A percentile compares a stretch with the other conserved stretches of the same genome.
Evolutionary conservation across 2,888 invertebrate genomes (phyloP).

Genomic region (Gari tellinella): DNA sequence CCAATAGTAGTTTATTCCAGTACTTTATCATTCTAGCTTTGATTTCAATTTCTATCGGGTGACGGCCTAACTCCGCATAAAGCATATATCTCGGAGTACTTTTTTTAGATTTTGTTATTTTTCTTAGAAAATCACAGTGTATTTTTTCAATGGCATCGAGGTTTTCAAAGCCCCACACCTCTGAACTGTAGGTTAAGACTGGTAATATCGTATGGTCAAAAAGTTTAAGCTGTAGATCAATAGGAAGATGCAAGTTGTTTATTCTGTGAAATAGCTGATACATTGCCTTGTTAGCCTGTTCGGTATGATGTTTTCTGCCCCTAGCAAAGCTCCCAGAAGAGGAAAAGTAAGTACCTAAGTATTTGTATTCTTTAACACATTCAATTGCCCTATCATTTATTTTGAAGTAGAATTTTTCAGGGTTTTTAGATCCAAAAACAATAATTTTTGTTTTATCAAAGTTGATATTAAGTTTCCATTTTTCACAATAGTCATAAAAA

Average conservation of each 20-base stretch:
- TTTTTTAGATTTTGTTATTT: too few species aligned
- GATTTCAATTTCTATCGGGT: too few species aligned
- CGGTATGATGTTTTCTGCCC: slow-evolving; percentile 24
- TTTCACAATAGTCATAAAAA: slow-evolving; percentile 36
- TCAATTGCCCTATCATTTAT: too few species aligned
- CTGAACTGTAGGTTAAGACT: slow-evolving; percentile 16
- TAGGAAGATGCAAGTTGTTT: too few species aligned
- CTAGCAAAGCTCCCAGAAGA: slow-evolving; percentile 29
- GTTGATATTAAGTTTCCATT: too few species aligned
- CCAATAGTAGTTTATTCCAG: too few species aligned
- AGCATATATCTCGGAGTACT: slow-evolving; percentile 9
- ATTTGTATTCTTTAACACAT: slow-evolving; percentile 25
- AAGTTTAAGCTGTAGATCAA: slow-evolving; percentile 8
- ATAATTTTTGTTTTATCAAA: too few species aligned
- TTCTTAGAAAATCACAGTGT: slow-evolving; percentile 10
- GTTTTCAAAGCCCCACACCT: too few species aligned
- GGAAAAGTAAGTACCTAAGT: slow-evolving; percentile 26
- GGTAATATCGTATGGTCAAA: slow-evolving; percentile 16
- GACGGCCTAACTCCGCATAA: slow-evolving; percentile 13
- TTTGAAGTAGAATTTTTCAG: too few species aligned
- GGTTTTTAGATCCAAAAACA: too few species aligned
- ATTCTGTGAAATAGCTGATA: too few species aligned
- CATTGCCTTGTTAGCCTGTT: slow-evolving; percentile 32
- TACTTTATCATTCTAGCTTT: too few species aligned
- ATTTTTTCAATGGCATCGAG: slow-evolving; percentile 11